Percentiles rank a stretch among this genome's conserved stretches.
These are phyloP conservation scores for Harmothoe impar DNA, from an alignment of 2,888 invertebrate species.

Conservation along the genomic window DNA sequence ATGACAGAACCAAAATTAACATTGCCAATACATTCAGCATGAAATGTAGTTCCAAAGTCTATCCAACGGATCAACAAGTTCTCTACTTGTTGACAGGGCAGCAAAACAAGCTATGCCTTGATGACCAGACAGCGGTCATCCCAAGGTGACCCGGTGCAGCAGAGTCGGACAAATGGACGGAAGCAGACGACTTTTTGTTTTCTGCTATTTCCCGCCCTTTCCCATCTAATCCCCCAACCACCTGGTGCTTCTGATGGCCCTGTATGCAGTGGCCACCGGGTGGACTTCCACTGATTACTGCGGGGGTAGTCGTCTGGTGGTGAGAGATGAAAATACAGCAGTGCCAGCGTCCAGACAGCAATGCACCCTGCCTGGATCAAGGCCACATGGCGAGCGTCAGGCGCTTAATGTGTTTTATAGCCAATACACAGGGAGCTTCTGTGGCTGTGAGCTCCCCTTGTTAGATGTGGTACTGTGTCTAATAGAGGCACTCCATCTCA, in stretches of 20 bases:
- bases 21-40: no score
- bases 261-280: neutral
- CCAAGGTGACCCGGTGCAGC: neutral
- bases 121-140: no score
- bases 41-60: no score
- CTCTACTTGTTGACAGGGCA: no score
- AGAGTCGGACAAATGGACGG: neutral
- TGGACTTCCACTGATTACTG: neutral
- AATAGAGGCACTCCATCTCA: neutral
- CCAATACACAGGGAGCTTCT: neutral
- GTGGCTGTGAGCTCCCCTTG: neutral
- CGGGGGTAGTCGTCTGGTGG: neutral
- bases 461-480: neutral
- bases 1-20: no score
- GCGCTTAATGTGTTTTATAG: neutral
- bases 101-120: no score
- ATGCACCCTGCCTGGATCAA: neutral
- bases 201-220: neutral
- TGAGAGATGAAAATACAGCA: neutral
- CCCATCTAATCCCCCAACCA: neutral
- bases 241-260: neutral
- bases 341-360: no score
- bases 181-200: constrained; percentile 9
- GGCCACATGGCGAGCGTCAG: neutral
- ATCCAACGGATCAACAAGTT: no score